phyloP scores from a whole-genome alignment of 1,140 invertebrate genomes.

The Monochamus saltuarius region DNA sequence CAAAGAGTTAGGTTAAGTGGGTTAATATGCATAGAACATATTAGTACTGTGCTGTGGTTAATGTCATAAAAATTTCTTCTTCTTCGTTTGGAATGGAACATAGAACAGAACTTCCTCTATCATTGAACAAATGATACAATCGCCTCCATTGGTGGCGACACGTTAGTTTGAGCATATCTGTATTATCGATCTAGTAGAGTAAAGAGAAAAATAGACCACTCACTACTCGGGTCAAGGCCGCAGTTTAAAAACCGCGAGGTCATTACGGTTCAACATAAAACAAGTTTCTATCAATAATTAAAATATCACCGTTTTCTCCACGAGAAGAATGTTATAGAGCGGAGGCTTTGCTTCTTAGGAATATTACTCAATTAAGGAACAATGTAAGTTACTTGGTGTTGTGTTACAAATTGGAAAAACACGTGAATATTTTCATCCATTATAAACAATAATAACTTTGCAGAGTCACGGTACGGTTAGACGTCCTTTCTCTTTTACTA shows the following conservation, averaged over 20 bases:
- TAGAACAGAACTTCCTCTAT: too few relatives aligned
- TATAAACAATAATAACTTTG: slow-evolving; percentile 1
- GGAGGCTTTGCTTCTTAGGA: not conserved
- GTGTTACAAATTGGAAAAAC: not conserved
- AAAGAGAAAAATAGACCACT: too few relatives aligned
- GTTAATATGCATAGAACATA: too few relatives aligned
- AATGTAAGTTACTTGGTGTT: not conserved
- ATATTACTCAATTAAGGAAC: too few relatives aligned
- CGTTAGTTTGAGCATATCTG: too few relatives aligned
- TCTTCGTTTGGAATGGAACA: too few relatives aligned
- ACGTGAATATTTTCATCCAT: not conserved
- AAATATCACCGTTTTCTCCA: slow-evolving; percentile 2
- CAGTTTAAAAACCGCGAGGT: slow-evolving; percentile 38
- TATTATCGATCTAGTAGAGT: too few relatives aligned
- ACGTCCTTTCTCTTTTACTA: slow-evolving; percentile 14
- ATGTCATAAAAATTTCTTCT: too few relatives aligned
- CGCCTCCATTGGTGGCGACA: too few relatives aligned
- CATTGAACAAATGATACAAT: too few relatives aligned
- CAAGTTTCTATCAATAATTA: slow-evolving; percentile 20
- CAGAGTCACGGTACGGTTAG: slow-evolving; percentile 5
- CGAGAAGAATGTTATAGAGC: not conserved
- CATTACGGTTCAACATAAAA: slow-evolving; percentile 35
- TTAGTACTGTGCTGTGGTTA: too few relatives aligned
- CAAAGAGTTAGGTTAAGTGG: too few relatives aligned
- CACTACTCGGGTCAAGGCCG: slow-evolving; percentile 30